A percentile compares a stretch with the other conserved stretches of the same genome.
phyloP scores from a whole-genome alignment of 2,113 vertebrate genomes.

The Mungos mungo region DNA sequence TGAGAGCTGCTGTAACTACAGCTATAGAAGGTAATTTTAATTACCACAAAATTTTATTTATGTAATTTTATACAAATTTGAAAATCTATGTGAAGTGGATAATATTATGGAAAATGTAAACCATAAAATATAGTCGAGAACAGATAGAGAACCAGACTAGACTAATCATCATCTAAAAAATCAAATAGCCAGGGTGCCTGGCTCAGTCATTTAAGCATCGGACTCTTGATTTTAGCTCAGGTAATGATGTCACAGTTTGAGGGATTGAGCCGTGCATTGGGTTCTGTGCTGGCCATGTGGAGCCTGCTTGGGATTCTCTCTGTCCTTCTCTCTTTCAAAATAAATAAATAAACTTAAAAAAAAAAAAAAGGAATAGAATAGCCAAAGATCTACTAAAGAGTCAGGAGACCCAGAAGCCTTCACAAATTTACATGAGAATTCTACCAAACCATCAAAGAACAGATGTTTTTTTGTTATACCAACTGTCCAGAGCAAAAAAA shows the following conservation, averaged over 20 bases:
- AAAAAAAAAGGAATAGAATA: neutral
- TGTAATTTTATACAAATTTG: slow-evolving; percentile 6
- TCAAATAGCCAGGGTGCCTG: neutral
- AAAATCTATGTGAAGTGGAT: slow-evolving; percentile 1
- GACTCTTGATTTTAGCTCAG: too few species aligned
- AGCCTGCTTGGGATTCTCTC: too few species aligned
- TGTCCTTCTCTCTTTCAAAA: too few species aligned
- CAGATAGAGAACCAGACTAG: neutral
- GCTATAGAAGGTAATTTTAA: neutral
- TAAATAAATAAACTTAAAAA: too few species aligned
- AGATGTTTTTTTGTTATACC: neutral
- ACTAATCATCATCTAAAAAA: neutral
- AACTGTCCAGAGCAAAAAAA: neutral
- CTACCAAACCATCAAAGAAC: neutral
- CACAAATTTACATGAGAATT: neutral
- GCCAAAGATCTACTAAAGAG: neutral
- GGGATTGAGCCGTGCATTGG: too few species aligned
- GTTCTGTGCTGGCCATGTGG: too few species aligned
- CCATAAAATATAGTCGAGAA: neutral
- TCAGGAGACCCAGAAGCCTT: neutral
- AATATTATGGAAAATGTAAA: slow-evolving; percentile 22
- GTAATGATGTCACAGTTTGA: too few species aligned
- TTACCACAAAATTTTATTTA: neutral
- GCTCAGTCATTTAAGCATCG: too few species aligned
- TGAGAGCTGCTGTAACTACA: neutral